A percentile compares a stretch with the other conserved stretches of the same genome.
These are phyloP conservation scores for Garrulus glandarius DNA, from an alignment of 2,797 vertebrate genomes.

Conservation along the genomic window DNA sequence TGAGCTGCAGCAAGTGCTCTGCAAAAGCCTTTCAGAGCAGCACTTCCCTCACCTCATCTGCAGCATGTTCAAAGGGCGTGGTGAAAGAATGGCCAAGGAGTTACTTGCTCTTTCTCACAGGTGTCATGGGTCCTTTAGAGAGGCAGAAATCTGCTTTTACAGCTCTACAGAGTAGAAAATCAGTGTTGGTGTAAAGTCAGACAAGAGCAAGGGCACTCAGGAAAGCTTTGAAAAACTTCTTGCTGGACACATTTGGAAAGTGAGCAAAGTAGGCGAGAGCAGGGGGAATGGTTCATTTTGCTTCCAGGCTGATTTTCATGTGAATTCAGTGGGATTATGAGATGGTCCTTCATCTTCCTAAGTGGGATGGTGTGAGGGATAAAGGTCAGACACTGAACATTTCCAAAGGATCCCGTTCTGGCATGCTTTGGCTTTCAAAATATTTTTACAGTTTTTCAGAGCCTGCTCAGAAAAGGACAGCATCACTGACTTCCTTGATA, in stretches of 20 bases:
- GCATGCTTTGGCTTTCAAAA: not conserved
- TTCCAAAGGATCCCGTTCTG: not conserved
- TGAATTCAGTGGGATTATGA: not conserved
- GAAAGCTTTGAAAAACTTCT: not conserved
- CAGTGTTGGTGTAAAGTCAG: not conserved
- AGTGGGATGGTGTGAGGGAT: not conserved
- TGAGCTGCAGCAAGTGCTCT: not conserved
- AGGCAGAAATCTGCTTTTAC: not conserved
- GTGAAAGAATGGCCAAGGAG: not conserved
- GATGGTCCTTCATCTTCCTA: not conserved
- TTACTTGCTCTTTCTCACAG: not conserved
- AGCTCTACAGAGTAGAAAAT: not conserved
- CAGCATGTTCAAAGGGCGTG: not conserved
- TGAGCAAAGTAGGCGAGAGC: not conserved
- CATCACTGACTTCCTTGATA: not conserved
- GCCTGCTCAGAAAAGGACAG: not conserved
- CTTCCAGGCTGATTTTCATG: not conserved
- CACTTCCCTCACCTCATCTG: rapidly evolving
- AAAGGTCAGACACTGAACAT: not conserved
- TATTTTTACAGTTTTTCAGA: not conserved
- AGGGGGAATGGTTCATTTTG: not conserved
- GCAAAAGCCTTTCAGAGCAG: not conserved
- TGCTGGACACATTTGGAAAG: not conserved
- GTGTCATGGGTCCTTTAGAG: not conserved
- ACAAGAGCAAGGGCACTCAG: not conserved